phyloP scores from a whole-genome alignment of 2,797 vertebrate genomes.

The Anguilla pacifica region DNA sequence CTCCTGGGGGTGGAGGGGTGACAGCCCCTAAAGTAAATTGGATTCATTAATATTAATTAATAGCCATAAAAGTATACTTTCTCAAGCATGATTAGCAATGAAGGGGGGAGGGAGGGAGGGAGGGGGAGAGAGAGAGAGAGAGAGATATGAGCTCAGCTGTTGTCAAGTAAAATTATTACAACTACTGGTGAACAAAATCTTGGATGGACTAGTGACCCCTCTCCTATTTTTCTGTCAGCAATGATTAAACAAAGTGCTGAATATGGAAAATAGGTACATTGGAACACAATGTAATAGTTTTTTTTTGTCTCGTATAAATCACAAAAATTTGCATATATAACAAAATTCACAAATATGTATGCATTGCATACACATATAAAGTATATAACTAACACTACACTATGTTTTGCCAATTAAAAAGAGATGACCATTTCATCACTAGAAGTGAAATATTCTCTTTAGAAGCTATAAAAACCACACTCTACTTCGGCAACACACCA shows the following conservation, averaged over 20 bases:
- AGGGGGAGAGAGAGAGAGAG: no score
- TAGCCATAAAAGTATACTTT: conserved; percentile 59
- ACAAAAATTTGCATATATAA: neutral
- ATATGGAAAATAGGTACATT: neutral
- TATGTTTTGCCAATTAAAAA: conserved; percentile 7
- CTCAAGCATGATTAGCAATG: conserved; percentile 50
- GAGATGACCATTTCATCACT: neutral
- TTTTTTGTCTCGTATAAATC: neutral
- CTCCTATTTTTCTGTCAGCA: neutral
- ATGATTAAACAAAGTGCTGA: neutral
- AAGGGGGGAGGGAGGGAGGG: conserved; percentile 36
- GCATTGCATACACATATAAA: neutral
- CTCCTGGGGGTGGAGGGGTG: conserved; percentile 41
- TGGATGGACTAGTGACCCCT: neutral
- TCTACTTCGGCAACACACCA: neutral
- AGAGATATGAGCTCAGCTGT: neutral
- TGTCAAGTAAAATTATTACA: neutral
- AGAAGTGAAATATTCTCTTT: neutral
- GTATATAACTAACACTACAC: neutral
- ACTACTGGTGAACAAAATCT: neutral
- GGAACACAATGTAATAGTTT: neutral
- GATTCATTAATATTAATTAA: conserved; percentile 65
- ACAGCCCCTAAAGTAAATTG: conserved; percentile 55
- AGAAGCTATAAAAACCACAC: neutral
- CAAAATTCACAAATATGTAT: no score